phyloP scores from a whole-genome alignment of 2,797 vertebrate species.

The Chrosomus eos region DNA sequence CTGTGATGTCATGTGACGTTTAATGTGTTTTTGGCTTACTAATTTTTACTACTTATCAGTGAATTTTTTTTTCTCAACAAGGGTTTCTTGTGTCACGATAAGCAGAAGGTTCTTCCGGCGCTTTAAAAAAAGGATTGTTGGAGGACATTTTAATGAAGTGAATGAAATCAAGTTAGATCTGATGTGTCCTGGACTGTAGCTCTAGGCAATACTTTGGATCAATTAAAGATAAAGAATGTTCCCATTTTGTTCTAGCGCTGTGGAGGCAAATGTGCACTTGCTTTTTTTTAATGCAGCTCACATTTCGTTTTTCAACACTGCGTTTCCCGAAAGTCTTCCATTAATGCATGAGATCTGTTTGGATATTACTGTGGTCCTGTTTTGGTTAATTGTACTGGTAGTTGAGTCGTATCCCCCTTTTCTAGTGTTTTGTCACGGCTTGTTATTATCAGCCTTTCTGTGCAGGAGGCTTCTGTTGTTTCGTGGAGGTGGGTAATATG shows the following conservation, averaged over 20 bases:
- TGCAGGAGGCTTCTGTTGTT: slow-evolving; percentile 29
- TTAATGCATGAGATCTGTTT: background rate
- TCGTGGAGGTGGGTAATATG: slow-evolving; percentile 29
- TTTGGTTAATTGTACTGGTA: slow-evolving; percentile 13
- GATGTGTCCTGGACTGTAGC: slow-evolving; percentile 61
- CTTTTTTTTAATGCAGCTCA: background rate
- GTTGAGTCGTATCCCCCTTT: slow-evolving; percentile 25
- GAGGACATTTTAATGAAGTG: slow-evolving; percentile 66
- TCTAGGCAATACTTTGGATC: slow-evolving; percentile 61
- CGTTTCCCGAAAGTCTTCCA: background rate
- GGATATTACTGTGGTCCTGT: background rate
- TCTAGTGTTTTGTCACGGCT: slow-evolving; percentile 20
- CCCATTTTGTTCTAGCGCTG: background rate
- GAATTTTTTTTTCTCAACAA: background rate
- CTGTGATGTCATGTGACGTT: background rate
- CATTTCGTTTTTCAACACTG: background rate
- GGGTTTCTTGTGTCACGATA: slow-evolving; percentile 32
- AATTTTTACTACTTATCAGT: background rate
- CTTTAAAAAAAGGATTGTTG: slow-evolving; percentile 61
- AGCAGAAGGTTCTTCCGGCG: background rate
- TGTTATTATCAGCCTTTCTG: slow-evolving; percentile 32
- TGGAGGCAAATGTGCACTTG: background rate
- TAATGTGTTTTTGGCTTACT: background rate
- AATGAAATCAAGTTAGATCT: slow-evolving; percentile 65
- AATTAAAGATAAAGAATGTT: slow-evolving; percentile 30